Base-by-base conservation (phyloP, 2,113 vertebrate genomes). In the Cyphomyrus plagiostoma region DNA sequence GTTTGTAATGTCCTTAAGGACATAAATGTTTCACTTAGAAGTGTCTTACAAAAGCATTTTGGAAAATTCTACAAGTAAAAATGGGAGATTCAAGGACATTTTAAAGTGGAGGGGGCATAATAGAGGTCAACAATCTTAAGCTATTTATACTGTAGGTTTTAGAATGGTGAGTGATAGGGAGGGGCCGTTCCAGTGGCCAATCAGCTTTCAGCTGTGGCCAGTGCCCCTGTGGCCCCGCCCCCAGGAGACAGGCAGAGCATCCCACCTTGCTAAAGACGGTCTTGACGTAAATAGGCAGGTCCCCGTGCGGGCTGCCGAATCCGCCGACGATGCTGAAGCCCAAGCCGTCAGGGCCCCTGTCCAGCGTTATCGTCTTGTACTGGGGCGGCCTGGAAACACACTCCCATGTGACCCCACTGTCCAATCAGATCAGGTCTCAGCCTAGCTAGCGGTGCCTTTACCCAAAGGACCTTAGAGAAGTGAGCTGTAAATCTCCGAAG, bases 321-420 rank as follows among this genome's bases (percentile, higher is more conserved):
- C 98, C 98, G 0, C 98, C 98, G 0, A 99, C 98, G 90, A 99
- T 99, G 91, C 98, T 99, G 94, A 99, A 99, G 23, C 98, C 98
- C 62, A 99, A 94, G 19, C 98, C 98, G 0, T 99, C 98, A 17
- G 97, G 97, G 87, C 98, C 98, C 92, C 98, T 94, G 39, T 98
- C 97, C 48, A 99, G 93, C 3, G 94, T 97, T 89, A 99, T 98
- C 42, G 95, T 96, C 91, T 99, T 99, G 91, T 97, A 99, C 90
- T 99, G 98, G 88, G 98, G 98, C 80, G 98, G 97, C 89, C 98
- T 99, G 91, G n/a, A 85, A 49, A 42, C n/a, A 87, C 5, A 56
- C 49, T 5, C 10, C 26, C 10, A 9, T 2, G 50, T 35, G 49
- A 87, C n/a, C 11, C 23, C 9, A 49, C 83, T 4, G 48, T 23